These are phyloP conservation scores for Dinoponera quadriceps DNA, from an alignment of 1,140 invertebrate genomes.

Conservation along the genomic window DNA sequence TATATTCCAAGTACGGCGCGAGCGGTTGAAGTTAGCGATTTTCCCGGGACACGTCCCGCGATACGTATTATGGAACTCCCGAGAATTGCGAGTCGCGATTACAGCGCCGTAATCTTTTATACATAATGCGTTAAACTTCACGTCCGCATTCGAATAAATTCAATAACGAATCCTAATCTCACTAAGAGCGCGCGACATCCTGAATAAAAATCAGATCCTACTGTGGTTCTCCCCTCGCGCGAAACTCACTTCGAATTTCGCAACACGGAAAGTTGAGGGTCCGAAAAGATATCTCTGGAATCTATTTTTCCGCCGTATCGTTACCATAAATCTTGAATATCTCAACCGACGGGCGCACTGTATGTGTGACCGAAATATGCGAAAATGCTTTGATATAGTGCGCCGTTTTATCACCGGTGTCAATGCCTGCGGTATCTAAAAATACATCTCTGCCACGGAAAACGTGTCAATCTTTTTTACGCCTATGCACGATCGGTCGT, in stretches of 20 bases:
- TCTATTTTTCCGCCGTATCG: slow-evolving; percentile 14
- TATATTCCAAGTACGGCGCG: neutral
- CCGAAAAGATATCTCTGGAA: slow-evolving; percentile 9
- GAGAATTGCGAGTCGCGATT: neutral
- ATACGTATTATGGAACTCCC: neutral
- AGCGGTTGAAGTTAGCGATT: neutral
- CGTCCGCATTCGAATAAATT: slow-evolving; percentile 13
- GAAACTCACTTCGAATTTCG: slow-evolving; percentile 17
- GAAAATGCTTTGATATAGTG: neutral
- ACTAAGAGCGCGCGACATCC: no score
- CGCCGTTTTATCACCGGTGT: neutral
- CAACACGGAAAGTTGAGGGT: neutral
- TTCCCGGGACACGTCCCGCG: neutral
- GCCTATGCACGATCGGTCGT: no score
- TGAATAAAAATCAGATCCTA: slow-evolving; percentile 21
- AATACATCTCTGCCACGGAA: neutral
- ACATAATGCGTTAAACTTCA: neutral
- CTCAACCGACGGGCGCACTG: neutral
- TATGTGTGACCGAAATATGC: slow-evolving; percentile 7
- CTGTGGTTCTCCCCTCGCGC: neutral
- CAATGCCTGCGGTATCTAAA: neutral
- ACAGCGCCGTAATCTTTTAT: slow-evolving; percentile 9
- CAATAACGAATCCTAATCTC: slow-evolving; percentile 24
- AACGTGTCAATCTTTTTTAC: neutral
- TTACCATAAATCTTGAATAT: slow-evolving; percentile 33